A percentile compares a stretch with the other conserved stretches of the same genome.
Conservation (phyloP, 2,888 invertebrate genomes). For the Pollenia griseotomentosa region DNA sequence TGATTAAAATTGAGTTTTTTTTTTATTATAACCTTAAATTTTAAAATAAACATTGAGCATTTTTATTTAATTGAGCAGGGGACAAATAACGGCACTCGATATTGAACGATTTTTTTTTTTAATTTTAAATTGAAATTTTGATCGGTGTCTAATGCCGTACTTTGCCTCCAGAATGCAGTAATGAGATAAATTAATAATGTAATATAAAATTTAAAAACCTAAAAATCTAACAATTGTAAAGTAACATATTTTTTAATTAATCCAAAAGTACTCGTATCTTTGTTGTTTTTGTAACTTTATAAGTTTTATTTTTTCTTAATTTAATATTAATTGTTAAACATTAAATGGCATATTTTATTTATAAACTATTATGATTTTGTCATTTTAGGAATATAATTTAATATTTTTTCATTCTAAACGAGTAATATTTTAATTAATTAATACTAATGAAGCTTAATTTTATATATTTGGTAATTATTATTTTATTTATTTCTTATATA, state of each 20-base stretch:
- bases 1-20: too few species aligned
- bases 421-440: background rate
- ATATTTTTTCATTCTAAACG: background rate
- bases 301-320: slow-evolving; percentile 34
- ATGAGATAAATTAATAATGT: too few species aligned
- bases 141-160: too few species aligned
- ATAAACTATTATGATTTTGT: slow-evolving; percentile 2
- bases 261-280: background rate
- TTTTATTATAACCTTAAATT: too few species aligned
- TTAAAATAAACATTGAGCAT: too few species aligned
- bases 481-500: slow-evolving; percentile 13
- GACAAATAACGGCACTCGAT: too few species aligned
- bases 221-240: slow-evolving; percentile 21
- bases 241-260: slow-evolving; percentile 38
- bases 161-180: too few species aligned
- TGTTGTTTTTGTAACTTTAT: slow-evolving; percentile 24
- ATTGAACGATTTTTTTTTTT: too few species aligned
- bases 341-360: slow-evolving; percentile 48
- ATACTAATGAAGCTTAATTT: slow-evolving; percentile 7
- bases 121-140: too few species aligned
- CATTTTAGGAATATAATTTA: slow-evolving; percentile 10
- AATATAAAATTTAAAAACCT: slow-evolving; percentile 3
- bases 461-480: slow-evolving; percentile 21
- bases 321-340: slow-evolving; percentile 44
- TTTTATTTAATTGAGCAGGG: too few species aligned